Evolutionary conservation across 2,797 vertebrate genomes (phyloP), one percentile per base, ranked within the genome.

Genomic region (Hozukius guyotensis): DNA sequence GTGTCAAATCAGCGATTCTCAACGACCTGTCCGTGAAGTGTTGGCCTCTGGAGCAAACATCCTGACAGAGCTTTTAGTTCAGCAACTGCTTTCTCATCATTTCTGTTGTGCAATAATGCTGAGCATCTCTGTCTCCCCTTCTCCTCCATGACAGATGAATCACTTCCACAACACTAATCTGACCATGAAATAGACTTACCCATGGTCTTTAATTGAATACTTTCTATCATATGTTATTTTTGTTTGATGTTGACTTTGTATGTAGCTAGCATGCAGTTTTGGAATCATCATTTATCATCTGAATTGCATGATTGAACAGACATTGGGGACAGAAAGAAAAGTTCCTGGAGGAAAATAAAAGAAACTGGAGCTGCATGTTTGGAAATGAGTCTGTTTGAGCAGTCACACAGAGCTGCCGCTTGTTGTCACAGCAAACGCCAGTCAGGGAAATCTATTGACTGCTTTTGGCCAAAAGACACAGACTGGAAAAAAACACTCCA

Each of bases 341-440:
- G 63, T 52, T 74, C 52, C 14, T 75, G 52, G 13, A 32, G 22
- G 27, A 68, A 65, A 77, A 77, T 10, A 22, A 29, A 14, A 74
- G 22, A 55, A 78, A 67, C 7, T 12, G 13, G 13, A 66, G 27
- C 36, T 49, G 24, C 18, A 46, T 32, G 12, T 32, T 68, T 73
- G 42, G 22, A 73, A 78, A 75, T 69, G 14, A 11, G 31, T 62
- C 4, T 66, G 77, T 74, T 36, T 65, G 52, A 75, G 71, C 20
- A 38, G 70, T 61, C 63, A 49, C 69, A 81, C 59, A 56, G 55
- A 75, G 64, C 34, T 53, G 53, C 53, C 29, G 24, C 63, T 32
- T 81, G 70, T 60, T 81, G 55, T 53, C 60, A 60, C 20, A 60
- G 72, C 65, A 76, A 75, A 74, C 4, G 32, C 31, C 72, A 77